Evolutionary conservation across 1,140 invertebrate genomes (phyloP).

Genomic region (Neodiprion lecontei): DNA sequence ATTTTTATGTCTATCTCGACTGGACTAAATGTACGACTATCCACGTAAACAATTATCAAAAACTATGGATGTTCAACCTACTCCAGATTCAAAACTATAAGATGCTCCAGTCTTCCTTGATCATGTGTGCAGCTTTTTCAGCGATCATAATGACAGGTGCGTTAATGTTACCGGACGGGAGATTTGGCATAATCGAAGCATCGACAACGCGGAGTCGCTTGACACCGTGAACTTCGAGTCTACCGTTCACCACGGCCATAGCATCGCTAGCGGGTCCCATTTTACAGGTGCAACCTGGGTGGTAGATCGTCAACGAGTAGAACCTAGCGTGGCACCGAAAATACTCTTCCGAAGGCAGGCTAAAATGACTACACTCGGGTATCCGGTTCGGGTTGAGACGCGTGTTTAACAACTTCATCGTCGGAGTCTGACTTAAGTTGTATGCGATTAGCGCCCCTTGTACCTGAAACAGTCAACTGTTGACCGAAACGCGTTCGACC

Average conservation of each 20-base stretch:
- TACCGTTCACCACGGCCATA: conserved; percentile 54
- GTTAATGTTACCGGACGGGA: conserved; percentile 61
- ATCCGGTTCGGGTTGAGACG: conserved; percentile 69
- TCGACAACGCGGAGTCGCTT: conserved; percentile 51
- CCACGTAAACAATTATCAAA: no score
- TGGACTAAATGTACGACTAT: no score
- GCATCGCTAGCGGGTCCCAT: conserved; percentile 59
- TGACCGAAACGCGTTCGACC: neutral
- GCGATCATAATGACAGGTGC: conserved; percentile 65
- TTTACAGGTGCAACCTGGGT: conserved; percentile 59
- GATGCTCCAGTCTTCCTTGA: conserved; percentile 52
- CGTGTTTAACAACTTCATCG: conserved; percentile 70
- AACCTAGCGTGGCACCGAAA: conserved; percentile 43
- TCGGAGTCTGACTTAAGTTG: conserved; percentile 67
- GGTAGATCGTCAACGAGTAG: conserved; percentile 47
- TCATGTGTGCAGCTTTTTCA: conserved; percentile 64
- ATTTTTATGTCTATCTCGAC: no score
- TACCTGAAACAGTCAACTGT: conserved; percentile 57
- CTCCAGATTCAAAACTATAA: no score
- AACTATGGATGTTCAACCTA: no score
- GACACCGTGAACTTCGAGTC: conserved; percentile 50
- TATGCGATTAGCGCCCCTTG: conserved; percentile 77
- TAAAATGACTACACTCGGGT: conserved; percentile 65
- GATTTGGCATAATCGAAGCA: conserved; percentile 61
- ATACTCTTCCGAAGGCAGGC: conserved; percentile 55